Conservation (phyloP, 2,113 vertebrate species). For the Chelonoidis abingdonii region DNA sequence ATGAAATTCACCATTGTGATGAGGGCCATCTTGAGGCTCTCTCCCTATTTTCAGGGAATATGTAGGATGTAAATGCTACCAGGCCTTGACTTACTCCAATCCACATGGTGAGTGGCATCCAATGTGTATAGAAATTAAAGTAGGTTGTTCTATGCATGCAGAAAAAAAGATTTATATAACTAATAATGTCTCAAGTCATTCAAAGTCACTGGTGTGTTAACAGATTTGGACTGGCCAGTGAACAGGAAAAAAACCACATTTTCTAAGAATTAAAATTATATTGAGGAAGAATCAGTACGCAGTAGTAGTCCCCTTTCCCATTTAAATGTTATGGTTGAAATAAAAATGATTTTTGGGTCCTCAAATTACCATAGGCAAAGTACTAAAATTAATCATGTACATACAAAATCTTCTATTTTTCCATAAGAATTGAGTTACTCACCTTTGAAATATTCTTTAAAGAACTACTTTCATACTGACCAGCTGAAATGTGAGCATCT, state of each 20-base stretch:
- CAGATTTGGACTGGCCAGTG: background rate
- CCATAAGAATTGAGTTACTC: conserved; percentile 14
- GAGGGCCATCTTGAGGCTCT: background rate
- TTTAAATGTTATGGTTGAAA: background rate
- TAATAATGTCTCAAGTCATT: background rate
- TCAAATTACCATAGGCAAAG: background rate
- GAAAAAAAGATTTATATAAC: background rate
- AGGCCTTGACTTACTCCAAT: background rate
- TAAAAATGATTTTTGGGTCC: background rate
- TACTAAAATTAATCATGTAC: background rate
- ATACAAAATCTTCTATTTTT: background rate
- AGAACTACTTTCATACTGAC: background rate
- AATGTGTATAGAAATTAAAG: background rate
- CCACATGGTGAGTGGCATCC: background rate
- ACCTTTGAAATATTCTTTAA: conserved; percentile 22
- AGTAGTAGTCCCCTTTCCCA: background rate
- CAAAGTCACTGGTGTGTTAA: background rate
- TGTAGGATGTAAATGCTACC: background rate
- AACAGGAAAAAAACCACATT: background rate
- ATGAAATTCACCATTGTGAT: background rate
- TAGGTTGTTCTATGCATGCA: background rate
- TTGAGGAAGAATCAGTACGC: background rate
- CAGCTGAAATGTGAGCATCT: conserved; percentile 32
- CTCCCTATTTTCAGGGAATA: background rate
- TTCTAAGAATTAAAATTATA: background rate